A percentile compares a stretch with the other conserved stretches of the same genome.
Conservation (phyloP, 2,888 invertebrate species). For the Protophormia terraenovae region DNA sequence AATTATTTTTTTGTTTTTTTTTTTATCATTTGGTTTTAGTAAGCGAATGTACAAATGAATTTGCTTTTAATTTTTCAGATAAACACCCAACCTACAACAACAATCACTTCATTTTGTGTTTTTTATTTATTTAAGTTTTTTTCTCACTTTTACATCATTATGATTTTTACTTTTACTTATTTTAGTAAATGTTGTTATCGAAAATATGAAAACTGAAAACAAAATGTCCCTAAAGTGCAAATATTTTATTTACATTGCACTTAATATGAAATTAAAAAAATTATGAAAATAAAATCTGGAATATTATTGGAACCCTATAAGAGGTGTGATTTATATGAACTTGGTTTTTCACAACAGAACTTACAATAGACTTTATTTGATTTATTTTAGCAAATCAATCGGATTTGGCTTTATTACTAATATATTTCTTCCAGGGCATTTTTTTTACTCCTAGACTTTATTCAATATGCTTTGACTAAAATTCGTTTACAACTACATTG, state of each 20-base stretch:
- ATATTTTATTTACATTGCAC: constrained; percentile 57
- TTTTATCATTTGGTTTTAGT: constrained; percentile 48
- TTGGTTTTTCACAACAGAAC: too few relatives aligned
- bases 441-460: too few relatives aligned
- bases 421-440: too few relatives aligned
- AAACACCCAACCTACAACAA: constrained; percentile 25
- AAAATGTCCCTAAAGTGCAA: constrained; percentile 60
- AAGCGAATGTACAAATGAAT: constrained; percentile 18
- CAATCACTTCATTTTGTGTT: constrained; percentile 34
- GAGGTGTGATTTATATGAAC: too few relatives aligned
- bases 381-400: too few relatives aligned
- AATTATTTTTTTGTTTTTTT: constrained; percentile 17
- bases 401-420: too few relatives aligned
- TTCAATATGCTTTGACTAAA: too few relatives aligned
- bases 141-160: constrained; percentile 46
- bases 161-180: constrained; percentile 63
- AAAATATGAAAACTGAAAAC: constrained; percentile 45
- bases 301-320: not conserved
- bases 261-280: constrained; percentile 1
- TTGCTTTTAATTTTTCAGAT: constrained; percentile 47
- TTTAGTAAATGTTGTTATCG: constrained; percentile 61
- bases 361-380: too few relatives aligned
- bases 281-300: constrained; percentile 14
- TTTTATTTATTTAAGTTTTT: constrained; percentile 31
- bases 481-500: too few relatives aligned